A percentile compares a stretch with the other conserved stretches of the same genome.
These are phyloP conservation scores for Drosophila serrata DNA, from an alignment of 1,140 invertebrate genomes.

Conservation along the genomic window DNA sequence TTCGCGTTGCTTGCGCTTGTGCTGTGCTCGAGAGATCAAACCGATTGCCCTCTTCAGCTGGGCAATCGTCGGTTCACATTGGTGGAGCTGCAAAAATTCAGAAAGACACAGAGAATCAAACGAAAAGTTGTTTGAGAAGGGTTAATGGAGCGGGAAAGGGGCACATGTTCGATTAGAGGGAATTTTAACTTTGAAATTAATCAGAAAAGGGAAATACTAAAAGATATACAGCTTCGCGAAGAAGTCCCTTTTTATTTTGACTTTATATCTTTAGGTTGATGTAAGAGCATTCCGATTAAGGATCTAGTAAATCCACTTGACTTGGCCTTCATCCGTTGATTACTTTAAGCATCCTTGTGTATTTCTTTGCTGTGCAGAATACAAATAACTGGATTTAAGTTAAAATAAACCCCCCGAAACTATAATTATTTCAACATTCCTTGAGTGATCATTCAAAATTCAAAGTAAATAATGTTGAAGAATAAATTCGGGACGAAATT, in stretches of 20 bases:
- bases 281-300: neutral
- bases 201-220: neutral
- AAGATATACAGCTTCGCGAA: neutral
- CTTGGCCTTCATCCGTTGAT: no score
- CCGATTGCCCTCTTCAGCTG: constrained; percentile 78
- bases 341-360: neutral
- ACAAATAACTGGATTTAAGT: neutral
- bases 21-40: constrained; percentile 62
- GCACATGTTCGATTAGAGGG: neutral
- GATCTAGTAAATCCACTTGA: no score
- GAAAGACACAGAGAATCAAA: constrained; percentile 7
- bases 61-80: constrained; percentile 70
- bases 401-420: neutral
- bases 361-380: neutral
- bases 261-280: neutral
- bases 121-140: neutral
- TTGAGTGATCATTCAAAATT: constrained; percentile 16
- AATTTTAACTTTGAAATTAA: constrained; percentile 6
- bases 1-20: constrained; percentile 66
- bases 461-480: neutral
- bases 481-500: constrained; percentile 6
- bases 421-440: neutral
- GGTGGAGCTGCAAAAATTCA: constrained; percentile 60
- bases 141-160: neutral
- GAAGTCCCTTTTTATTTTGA: neutral